A percentile compares a stretch with the other conserved stretches of the same genome.
These are phyloP conservation scores for Sisor rabdophorus DNA, from an alignment of 2,113 vertebrate genomes.

Conservation along the genomic window DNA sequence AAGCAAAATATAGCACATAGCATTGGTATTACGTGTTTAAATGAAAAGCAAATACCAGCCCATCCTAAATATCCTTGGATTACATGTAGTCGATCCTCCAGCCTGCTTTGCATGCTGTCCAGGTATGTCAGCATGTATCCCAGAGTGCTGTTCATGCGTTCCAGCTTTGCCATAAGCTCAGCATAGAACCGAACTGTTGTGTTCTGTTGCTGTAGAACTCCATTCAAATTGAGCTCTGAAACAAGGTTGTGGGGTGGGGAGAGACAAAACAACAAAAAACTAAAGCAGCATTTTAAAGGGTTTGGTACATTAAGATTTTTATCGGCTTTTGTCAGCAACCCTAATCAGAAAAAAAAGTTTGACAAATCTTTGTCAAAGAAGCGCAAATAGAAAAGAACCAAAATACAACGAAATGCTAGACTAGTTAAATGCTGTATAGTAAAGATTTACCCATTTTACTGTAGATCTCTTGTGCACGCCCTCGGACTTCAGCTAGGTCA, in stretches of 20 bases:
- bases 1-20: too few relatives aligned
- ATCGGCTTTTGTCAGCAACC: background rate
- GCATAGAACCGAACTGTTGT: constrained; percentile 66
- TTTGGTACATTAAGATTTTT: background rate
- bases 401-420: background rate
- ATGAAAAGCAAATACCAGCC: constrained; percentile 61
- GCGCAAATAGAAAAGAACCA: background rate
- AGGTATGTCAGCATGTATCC: constrained; percentile 62
- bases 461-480: constrained; percentile 63
- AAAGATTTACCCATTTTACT: constrained; percentile 65
- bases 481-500: constrained; percentile 59
- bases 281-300: background rate
- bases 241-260: too few relatives aligned
- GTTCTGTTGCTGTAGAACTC: constrained; percentile 71
- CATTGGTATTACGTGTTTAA: background rate
- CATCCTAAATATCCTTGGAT: constrained; percentile 67
- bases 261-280: too few relatives aligned
- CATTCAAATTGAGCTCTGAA: constrained; percentile 67
- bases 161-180: constrained; percentile 72
- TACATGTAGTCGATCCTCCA: constrained; percentile 68
- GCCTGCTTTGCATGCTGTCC: constrained; percentile 59
- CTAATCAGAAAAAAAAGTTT: background rate
- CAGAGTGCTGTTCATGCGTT: constrained; percentile 72
- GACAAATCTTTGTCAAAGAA: background rate
- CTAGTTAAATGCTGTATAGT: background rate